These are phyloP conservation scores for Cyaniris semiargus DNA, from an alignment of 2,888 invertebrate species.

Conservation along the genomic window DNA sequence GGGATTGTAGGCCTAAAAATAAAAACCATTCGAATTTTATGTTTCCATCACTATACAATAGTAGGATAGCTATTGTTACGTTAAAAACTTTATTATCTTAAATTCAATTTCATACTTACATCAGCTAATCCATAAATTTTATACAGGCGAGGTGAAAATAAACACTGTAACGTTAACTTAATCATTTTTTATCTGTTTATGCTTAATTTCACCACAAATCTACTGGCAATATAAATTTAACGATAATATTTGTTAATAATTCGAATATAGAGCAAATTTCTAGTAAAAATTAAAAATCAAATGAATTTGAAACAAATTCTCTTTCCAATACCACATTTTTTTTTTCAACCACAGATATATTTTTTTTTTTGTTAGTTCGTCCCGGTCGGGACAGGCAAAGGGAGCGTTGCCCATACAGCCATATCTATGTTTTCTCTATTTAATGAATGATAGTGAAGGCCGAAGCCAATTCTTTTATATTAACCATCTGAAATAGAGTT, in stretches of 20 bases:
- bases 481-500: too few relatives aligned
- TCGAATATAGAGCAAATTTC: neutral
- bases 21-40: conserved; percentile 15
- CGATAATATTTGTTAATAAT: neutral
- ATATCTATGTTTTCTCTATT: too few relatives aligned
- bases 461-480: too few relatives aligned
- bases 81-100: neutral
- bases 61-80: neutral
- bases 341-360: neutral
- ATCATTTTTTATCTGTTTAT: conserved; percentile 47
- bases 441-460: too few relatives aligned
- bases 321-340: neutral
- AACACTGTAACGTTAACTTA: conserved; percentile 81
- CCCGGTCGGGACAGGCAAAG: too few relatives aligned
- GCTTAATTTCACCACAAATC: neutral
- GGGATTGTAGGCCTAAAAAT: conserved; percentile 81
- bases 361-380: too few relatives aligned
- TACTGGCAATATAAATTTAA: neutral
- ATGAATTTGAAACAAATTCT: neutral
- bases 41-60: neutral
- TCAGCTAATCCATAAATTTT: conserved; percentile 81
- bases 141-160: conserved; percentile 86
- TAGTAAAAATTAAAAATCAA: neutral
- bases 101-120: conserved; percentile 36
- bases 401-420: too few relatives aligned